Base-by-base conservation (phyloP, 2,113 vertebrate species). In the Lynx canadensis region DNA sequence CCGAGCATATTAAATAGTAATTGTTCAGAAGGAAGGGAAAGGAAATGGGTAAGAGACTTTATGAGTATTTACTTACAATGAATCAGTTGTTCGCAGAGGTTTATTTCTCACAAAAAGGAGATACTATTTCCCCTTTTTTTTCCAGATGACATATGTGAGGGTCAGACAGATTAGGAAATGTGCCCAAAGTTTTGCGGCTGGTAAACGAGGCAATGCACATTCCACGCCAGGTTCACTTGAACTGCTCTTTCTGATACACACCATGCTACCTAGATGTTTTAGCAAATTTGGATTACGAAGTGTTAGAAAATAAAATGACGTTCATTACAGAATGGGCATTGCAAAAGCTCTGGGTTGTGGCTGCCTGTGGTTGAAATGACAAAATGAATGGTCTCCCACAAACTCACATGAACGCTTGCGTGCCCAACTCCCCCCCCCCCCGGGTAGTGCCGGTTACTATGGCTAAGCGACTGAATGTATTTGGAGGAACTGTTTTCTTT, bases 11-110 rank as follows among this genome's bases (percentile, higher is more conserved):
- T 74, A 91, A 63, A 71, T n/a, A 74, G 71, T 31, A 82, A 93
- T 89, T 78, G 60, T n/a, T 89, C 48, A 68, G 68, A 36, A 96
- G 41, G 38, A 84, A 97, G 63, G 31, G 50, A 91, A 95, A 89
- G 71, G 68, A 94, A 89, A 86, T 6, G 55, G 91, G 68, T 33
- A 78, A 76, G 86, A 80, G 57, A 73, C n/a, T 89, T 96, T 90
- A 91, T 2, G 16, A 93, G 10, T 48, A 83, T 27, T 71, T 66
- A 74, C 63, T 76, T 88, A 71, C 14, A 69, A 78, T 15, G 48
- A 79, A 88, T 91, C 48, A 3, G 11, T 65, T 96, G 25, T 96
- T 79, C 82, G 52, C n/a, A 78, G 66, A 96, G 65, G 23, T 90
- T 29, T 63, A 69, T 76, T 85, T 94, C 79, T 74, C 76, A 86